phyloP scores from a whole-genome alignment of 2,888 invertebrate genomes.

The Abrostola tripartita region DNA sequence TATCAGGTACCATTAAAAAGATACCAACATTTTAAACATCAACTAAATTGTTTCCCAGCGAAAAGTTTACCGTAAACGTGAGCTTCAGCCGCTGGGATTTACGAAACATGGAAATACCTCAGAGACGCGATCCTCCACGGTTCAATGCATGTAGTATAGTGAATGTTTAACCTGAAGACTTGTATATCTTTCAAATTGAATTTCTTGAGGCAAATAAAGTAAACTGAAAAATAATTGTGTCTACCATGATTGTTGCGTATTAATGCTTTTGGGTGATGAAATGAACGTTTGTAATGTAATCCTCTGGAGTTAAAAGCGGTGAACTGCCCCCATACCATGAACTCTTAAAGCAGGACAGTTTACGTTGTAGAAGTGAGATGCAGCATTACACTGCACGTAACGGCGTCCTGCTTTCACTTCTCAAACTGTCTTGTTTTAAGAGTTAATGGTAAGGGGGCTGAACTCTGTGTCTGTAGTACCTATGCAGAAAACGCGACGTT shows the following conservation, averaged over 20 bases:
- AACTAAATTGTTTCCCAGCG: constrained; percentile 26
- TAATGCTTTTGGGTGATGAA: too few relatives aligned
- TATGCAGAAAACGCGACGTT: too few relatives aligned
- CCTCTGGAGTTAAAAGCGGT: too few relatives aligned
- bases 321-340: too few relatives aligned
- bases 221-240: not conserved
- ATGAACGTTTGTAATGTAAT: too few relatives aligned
- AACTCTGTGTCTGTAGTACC: too few relatives aligned
- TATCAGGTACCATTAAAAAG: not conserved
- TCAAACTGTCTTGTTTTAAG: too few relatives aligned
- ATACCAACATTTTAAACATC: constrained; percentile 13
- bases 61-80: constrained; percentile 31
- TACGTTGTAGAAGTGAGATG: too few relatives aligned
- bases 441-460: too few relatives aligned
- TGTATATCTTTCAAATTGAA: constrained; percentile 32
- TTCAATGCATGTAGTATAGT: constrained; percentile 20
- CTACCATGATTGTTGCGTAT: not conserved
- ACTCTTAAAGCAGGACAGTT: too few relatives aligned
- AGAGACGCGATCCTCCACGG: constrained; percentile 12
- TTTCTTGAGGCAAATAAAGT: constrained; percentile 4
- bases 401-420: too few relatives aligned
- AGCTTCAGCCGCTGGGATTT: constrained; percentile 21
- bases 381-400: too few relatives aligned
- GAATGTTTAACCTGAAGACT: constrained; percentile 28
- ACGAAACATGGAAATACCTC: constrained; percentile 28